Conservation (phyloP, 2,113 vertebrate species). For the Lipophrys pholis region DNA sequence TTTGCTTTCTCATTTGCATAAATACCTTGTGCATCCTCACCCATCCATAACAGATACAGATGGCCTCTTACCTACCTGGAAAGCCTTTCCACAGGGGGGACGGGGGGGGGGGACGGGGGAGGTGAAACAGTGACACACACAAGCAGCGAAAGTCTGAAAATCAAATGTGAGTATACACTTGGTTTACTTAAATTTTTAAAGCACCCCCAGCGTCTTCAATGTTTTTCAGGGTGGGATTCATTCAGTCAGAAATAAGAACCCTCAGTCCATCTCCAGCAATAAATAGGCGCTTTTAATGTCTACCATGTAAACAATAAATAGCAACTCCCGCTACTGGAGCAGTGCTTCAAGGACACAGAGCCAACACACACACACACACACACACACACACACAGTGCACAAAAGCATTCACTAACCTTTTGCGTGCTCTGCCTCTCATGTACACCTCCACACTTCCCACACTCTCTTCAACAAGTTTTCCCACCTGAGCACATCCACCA, state of each 20-base stretch:
- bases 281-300: constrained; percentile 34
- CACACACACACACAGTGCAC: not conserved
- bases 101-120: constrained; percentile 3
- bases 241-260: constrained; percentile 12
- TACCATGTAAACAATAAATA: constrained; percentile 35
- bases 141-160: not conserved
- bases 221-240: constrained; percentile 13
- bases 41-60: constrained; percentile 45
- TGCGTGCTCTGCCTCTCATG: constrained; percentile 12
- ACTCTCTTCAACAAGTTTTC: constrained; percentile 1
- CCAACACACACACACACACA: constrained; percentile 9
- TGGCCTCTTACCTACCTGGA: constrained; percentile 32
- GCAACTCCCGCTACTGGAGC: constrained; percentile 14
- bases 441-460: constrained; percentile 21
- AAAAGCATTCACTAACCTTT: constrained; percentile 6
- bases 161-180: constrained; percentile 6
- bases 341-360: constrained; percentile 35
- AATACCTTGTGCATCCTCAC: constrained; percentile 24
- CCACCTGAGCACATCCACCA: not conserved
- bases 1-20: constrained; percentile 37
- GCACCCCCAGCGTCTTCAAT: not conserved
- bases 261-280: constrained; percentile 22
- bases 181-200: constrained; percentile 12
- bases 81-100: constrained; percentile 27
- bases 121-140: constrained; percentile 7